Base-by-base conservation (phyloP, 2,797 vertebrate genomes). In the Dallia pectoralis region DNA sequence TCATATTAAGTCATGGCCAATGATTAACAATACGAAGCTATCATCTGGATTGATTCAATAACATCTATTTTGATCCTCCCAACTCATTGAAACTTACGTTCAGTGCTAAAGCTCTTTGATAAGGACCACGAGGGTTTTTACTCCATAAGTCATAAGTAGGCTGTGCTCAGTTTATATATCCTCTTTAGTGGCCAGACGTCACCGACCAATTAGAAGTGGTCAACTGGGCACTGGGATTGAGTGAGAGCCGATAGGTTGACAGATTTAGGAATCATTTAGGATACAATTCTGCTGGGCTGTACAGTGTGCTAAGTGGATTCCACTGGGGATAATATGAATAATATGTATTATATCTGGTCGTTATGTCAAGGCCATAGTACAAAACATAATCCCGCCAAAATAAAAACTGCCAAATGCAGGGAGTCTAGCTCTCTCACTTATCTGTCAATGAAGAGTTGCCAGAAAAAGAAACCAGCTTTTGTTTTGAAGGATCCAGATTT, bases 1-100 rank as follows among this genome's bases (percentile, higher is more conserved):
- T 78, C 88, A 91, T 82, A 82, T 85, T 79, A 89, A 91, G 87
- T 87, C 84, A 83, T 81, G 83, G 86, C 88, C 87, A 91, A 87
- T 92, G 89, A 92, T 93, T 89, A 91, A 92, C 87, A 91, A 91
- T 88, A 79, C 86, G 77, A 88, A 79, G 85, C 88, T 91, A 90
- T 93, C 89, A 91, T 89, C 89, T 89, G 90, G 88, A 91, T 87
- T 91, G 89, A 92, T 89, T 90, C 81, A 80, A 86, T 74, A 74
- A 90, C 92, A 94, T 93, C 90, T 91, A 86, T 72, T 78, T 80
- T 92, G 85, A 93, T 92, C 91, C 89, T n/a, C 69, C 80, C 73
- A 88, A 91, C 90, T 77, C 85, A 79, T 84, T 82, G 81, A 90
- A 91, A 92, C 87, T 86, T 92, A 86, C 83, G 30, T 88, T 78